Base-by-base conservation (phyloP, 2,113 vertebrate genomes). In the Chroicocephalus ridibundus region DNA sequence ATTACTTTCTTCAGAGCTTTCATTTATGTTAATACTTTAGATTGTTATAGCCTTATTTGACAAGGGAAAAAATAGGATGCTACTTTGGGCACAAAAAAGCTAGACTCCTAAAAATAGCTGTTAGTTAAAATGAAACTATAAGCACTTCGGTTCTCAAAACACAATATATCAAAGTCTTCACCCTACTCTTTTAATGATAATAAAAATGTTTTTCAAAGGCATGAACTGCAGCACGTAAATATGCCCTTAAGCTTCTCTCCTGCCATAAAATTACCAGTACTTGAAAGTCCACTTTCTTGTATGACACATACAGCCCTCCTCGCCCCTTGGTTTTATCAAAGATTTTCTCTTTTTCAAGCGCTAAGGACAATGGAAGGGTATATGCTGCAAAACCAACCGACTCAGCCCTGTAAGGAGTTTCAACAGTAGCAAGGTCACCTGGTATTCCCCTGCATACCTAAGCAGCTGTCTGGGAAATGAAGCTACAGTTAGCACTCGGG, bases 181-280 rank as follows among this genome's bases (percentile, higher is more conserved):
- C 36, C 31, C 36, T 71, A 60, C 29, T 57, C 65, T 79, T 94
- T 85, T 79, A 95, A 94, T 17, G 65, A 94, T 82, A 65, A 64
- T 77, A 76, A 61, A 82, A 83, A 27, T 89, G 61, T 81, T 80
- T 66, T 94, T 95, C 78, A 94, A 96, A 96, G 74, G 75, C 71
- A 62, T 42, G 49, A 96, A 72, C 54, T 49, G 58, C 65, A 77
- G 66, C 66, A 77, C 0, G 0, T 66, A 94, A 95, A 94, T n/a
- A 92, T 1, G 5, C 54, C 85, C 79, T 57, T 58, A 86, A 93
- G 90, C 49, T 72, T 91, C 51, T 92, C 72, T 88, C 78, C 46
- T 46, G 72, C n/a, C 2, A 2, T 42, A 44, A 88, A 79, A 58
- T 65, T 69, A 68, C 44, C 47, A 61, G 17, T 16, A 71, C 78